Conservation (phyloP, 2,888 invertebrate species). For the Lymantria dispar region DNA sequence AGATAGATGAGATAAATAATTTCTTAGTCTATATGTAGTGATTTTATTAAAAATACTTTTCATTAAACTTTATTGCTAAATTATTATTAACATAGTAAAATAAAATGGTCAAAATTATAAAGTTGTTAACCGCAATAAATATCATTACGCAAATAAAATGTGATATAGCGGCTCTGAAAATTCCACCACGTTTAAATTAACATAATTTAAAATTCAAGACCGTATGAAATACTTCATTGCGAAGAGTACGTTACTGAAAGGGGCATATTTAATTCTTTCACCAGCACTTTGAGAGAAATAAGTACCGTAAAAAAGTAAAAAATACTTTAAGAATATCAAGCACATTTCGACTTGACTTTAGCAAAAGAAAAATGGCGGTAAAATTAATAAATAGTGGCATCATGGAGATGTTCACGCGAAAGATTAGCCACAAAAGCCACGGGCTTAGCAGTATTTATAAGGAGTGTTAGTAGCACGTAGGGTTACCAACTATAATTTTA, state of each 20-base stretch:
- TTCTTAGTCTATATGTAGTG: too few relatives aligned
- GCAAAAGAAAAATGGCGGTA: constrained; percentile 67
- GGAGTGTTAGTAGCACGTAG: constrained; percentile 72
- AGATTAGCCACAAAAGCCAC: constrained; percentile 80
- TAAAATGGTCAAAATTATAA: not conserved
- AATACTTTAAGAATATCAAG: constrained; percentile 61
- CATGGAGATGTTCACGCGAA: constrained; percentile 79
- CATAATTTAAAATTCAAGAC: constrained; percentile 70
- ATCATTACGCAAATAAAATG: constrained; percentile 40
- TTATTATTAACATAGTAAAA: too few relatives aligned
- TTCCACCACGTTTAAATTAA: constrained; percentile 51
- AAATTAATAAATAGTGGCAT: constrained; percentile 79
- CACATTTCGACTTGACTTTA: constrained; percentile 67
- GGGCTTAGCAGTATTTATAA: constrained; percentile 81
- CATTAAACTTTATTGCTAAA: too few relatives aligned
- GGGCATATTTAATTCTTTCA: constrained; percentile 67
- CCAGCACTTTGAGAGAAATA: constrained; percentile 48
- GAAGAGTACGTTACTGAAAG: constrained; percentile 59
- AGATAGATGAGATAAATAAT: too few relatives aligned
- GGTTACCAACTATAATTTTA: constrained; percentile 41
- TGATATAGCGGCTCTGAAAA: constrained; percentile 41
- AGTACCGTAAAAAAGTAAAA: constrained; percentile 37
- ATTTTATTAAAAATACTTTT: too few relatives aligned
- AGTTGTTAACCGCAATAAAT: constrained; percentile 13
- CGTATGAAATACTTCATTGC: constrained; percentile 64